Conservation (phyloP, 2,888 invertebrate genomes). For the Schizotus pectinicornis region DNA sequence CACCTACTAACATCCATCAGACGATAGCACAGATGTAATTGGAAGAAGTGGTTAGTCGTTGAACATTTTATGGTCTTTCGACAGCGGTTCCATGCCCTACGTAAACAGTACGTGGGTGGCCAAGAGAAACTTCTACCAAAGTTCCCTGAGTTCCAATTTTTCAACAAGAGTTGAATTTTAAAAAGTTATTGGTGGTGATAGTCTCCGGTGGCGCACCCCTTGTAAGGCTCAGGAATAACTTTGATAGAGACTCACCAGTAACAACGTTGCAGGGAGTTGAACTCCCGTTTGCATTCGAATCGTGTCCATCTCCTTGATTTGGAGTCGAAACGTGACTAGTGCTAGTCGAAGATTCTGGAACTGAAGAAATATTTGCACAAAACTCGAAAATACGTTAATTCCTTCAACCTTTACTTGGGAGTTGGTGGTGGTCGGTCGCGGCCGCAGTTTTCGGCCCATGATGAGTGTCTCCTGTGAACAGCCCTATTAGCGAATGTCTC, state of each 20-base stretch:
- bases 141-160: no score
- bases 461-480: constrained; percentile 64
- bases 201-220: no score
- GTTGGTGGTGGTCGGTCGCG: constrained; percentile 38
- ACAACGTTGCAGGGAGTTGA: constrained; percentile 41
- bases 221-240: no score
- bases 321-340: constrained; percentile 55
- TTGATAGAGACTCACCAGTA: constrained; percentile 29
- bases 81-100: no score
- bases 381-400: neutral
- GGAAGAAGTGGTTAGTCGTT: neutral
- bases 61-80: no score
- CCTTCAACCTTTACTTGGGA: constrained; percentile 48
- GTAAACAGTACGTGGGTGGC: neutral
- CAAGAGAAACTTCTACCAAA: no score
- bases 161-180: no score
- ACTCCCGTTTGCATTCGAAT: constrained; percentile 40
- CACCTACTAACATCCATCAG: constrained; percentile 10
- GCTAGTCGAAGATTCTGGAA: constrained; percentile 52
- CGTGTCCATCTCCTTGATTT: constrained; percentile 52
- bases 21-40: constrained; percentile 20
- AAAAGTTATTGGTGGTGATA: no score
- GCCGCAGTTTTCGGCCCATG: constrained; percentile 49
- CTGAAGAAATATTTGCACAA: constrained; percentile 1
- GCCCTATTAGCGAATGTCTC: constrained; percentile 72